Percentiles rank a stretch among this genome's conserved stretches.
phyloP scores from a whole-genome alignment of 2,888 invertebrate genomes.

The Carterocephalus palaemon region DNA sequence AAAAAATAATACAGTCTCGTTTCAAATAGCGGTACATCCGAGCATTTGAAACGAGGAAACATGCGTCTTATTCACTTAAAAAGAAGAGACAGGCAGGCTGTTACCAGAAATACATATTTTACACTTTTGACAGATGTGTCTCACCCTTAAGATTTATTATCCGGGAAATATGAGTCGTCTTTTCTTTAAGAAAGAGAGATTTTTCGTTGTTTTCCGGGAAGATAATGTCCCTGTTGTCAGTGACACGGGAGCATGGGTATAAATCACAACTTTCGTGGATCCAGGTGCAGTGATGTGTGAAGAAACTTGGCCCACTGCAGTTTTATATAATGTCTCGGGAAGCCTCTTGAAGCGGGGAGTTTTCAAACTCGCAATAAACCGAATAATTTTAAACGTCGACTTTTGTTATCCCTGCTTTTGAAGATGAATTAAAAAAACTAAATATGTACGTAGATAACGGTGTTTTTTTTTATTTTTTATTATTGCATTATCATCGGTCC shows the following conservation, averaged over 20 bases:
- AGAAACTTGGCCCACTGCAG: slow-evolving; percentile 17
- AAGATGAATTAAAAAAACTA: too few species aligned
- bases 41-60: slow-evolving; percentile 24
- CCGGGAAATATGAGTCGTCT: slow-evolving; percentile 63
- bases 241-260: slow-evolving; percentile 44
- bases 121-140: slow-evolving; percentile 76
- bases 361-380: slow-evolving; percentile 1
- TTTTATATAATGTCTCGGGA: slow-evolving; percentile 11
- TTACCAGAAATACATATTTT: slow-evolving; percentile 74
- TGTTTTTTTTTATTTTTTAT: background rate
- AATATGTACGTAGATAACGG: too few species aligned
- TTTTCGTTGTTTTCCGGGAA: slow-evolving; percentile 59
- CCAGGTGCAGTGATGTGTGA: slow-evolving; percentile 27
- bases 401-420: background rate
- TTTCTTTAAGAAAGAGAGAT: slow-evolving; percentile 48
- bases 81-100: slow-evolving; percentile 42
- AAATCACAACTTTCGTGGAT: slow-evolving; percentile 42
- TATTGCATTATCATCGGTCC: too few species aligned
- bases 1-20: too few species aligned
- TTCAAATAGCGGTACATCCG: too few species aligned
- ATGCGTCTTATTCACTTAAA: slow-evolving; percentile 53
- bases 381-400: background rate
- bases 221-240: slow-evolving; percentile 57
- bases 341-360: slow-evolving; percentile 14
- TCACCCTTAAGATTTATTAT: slow-evolving; percentile 68